A percentile compares a stretch with the other conserved stretches of the same genome.
Evolutionary conservation across 1,140 invertebrate genomes (phyloP).

Genomic region (Drosophila seguyi): DNA sequence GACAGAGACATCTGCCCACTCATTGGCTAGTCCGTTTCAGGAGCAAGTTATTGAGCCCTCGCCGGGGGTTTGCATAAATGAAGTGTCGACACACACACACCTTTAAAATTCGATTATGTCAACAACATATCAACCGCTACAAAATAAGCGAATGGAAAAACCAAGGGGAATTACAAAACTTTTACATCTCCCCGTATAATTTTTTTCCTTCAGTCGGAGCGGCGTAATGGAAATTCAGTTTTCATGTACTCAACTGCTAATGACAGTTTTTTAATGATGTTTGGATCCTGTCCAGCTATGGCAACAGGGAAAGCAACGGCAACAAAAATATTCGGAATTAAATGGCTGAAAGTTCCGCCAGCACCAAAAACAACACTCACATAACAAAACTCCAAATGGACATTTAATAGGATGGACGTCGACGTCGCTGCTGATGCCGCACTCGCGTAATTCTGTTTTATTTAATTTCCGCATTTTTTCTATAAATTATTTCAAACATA

Average conservation of each 20-base stretch:
- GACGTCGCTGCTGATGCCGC: slow-evolving; percentile 35
- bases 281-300: slow-evolving; percentile 50
- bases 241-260: slow-evolving; percentile 82
- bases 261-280: slow-evolving; percentile 84
- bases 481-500: slow-evolving; percentile 83
- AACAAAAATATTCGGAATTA: slow-evolving; percentile 69
- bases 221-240: slow-evolving; percentile 81
- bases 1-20: background rate
- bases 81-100: slow-evolving; percentile 39
- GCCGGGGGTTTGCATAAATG: slow-evolving; percentile 61
- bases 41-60: slow-evolving; percentile 6
- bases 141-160: slow-evolving; percentile 37
- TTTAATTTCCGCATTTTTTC: slow-evolving; percentile 79
- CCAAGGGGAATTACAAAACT: slow-evolving; percentile 61
- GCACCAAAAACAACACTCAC: slow-evolving; percentile 60
- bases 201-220: slow-evolving; percentile 28
- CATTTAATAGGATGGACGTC: slow-evolving; percentile 82
- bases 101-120: slow-evolving; percentile 76
- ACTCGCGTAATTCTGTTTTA: slow-evolving; percentile 73
- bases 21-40: background rate
- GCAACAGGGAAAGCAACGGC: slow-evolving; percentile 23
- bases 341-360: slow-evolving; percentile 73
- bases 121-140: slow-evolving; percentile 49
- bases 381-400: slow-evolving; percentile 80
- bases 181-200: slow-evolving; percentile 55